These are phyloP conservation scores for Lutraria rhynchaena DNA, from an alignment of 1,140 invertebrate genomes.

Conservation along the genomic window DNA sequence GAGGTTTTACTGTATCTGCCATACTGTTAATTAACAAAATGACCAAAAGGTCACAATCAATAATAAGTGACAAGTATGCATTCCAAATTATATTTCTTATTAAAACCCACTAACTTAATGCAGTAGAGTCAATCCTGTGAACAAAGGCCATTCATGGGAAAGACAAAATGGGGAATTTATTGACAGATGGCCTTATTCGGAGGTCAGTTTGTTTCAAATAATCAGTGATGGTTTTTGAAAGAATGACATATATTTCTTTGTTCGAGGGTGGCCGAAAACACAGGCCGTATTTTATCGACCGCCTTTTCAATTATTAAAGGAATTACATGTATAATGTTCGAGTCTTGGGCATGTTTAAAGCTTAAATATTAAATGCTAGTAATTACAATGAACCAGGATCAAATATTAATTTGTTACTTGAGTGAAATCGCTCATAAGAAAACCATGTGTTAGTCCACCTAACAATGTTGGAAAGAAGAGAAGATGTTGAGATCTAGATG, in stretches of 20 bases:
- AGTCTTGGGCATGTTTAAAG: not conserved
- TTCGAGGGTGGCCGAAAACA: no score
- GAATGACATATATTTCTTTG: not conserved
- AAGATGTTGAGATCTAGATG: constrained; percentile 6
- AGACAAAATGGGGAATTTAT: no score
- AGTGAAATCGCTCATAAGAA: constrained; percentile 13
- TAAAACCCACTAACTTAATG: no score
- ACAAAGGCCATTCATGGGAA: no score
- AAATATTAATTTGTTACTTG: not conserved
- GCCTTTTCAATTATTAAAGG: not conserved
- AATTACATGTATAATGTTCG: not conserved
- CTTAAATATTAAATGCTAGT: not conserved
- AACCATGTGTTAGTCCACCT: not conserved
- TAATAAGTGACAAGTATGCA: no score
- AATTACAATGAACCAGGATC: not conserved
- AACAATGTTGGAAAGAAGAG: not conserved
- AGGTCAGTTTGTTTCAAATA: no score
- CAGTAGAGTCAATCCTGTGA: not conserved
- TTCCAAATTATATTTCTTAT: no score
- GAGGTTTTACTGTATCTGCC: no score
- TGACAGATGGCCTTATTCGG: no score
- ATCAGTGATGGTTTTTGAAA: no score
- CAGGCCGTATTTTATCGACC: not conserved
- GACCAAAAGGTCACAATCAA: no score
- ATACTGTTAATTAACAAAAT: no score